phyloP scores from a whole-genome alignment of 2,888 invertebrate species.

The Andrena camellia region DNA sequence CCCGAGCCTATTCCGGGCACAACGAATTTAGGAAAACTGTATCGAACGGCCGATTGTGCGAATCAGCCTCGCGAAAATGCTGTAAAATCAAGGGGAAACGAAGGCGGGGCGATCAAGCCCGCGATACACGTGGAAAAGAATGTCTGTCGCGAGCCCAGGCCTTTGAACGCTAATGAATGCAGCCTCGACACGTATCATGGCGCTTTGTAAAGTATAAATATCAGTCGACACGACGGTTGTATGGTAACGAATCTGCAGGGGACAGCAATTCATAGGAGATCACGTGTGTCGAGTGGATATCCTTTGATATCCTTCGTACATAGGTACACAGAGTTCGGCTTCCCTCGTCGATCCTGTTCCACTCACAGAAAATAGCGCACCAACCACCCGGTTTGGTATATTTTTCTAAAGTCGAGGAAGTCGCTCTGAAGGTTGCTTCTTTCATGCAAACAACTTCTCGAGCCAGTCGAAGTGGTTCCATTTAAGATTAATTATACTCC shows the following conservation, averaged over 20 bases:
- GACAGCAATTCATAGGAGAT: conserved; percentile 20
- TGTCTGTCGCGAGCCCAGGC: neutral
- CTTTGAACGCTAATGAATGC: conserved; percentile 20
- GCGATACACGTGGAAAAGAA: neutral
- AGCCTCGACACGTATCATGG: neutral
- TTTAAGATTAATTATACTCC: conserved; percentile 59
- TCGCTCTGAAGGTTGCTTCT: neutral
- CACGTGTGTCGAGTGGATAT: conserved; percentile 9
- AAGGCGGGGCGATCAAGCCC: neutral
- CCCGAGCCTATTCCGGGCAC: no score
- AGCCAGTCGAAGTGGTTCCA: conserved; percentile 25
- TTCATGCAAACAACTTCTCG: neutral
- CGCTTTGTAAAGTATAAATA: conserved; percentile 32
- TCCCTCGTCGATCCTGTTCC: neutral
- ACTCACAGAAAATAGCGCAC: neutral
- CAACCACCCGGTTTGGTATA: neutral
- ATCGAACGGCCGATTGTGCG: neutral
- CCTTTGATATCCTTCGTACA: conserved; percentile 4
- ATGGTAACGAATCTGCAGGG: conserved; percentile 22
- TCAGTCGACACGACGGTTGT: neutral
- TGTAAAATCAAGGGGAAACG: neutral
- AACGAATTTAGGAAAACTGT: neutral
- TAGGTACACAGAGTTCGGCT: neutral
- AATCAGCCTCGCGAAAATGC: neutral
- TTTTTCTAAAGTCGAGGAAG: neutral